Evolutionary conservation across 2,797 vertebrate species (phyloP).

Genomic region (Tympanoctomys barrerae): DNA sequence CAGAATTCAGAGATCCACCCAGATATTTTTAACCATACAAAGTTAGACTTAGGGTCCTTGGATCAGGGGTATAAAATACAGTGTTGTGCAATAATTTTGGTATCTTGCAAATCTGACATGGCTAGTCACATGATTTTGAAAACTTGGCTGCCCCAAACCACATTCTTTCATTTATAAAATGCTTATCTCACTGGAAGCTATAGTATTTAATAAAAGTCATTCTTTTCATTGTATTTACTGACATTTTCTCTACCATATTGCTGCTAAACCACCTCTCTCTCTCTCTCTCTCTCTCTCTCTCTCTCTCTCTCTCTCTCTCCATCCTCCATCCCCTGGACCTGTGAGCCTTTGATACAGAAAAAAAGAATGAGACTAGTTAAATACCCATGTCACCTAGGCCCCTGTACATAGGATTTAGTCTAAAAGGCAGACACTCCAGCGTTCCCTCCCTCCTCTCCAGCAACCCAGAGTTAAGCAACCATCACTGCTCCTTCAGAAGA

Average conservation of each 20-base stretch:
- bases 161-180: background rate
- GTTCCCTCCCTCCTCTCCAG: constrained; percentile 48
- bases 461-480: constrained; percentile 81
- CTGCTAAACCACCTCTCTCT: constrained; percentile 19
- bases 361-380: constrained; percentile 22
- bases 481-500: constrained; percentile 79
- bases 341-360: constrained; percentile 49
- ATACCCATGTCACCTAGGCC: background rate
- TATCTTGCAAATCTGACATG: background rate
- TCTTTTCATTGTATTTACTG: background rate
- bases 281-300: background rate
- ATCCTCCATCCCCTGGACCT: background rate
- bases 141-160: background rate
- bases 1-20: background rate
- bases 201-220: background rate
- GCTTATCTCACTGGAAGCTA: background rate
- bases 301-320: background rate
- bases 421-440: background rate
- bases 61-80: background rate
- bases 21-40: background rate
- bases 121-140: background rate
- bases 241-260: background rate
- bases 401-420: constrained; percentile 15
- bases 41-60: background rate
- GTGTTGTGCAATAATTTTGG: background rate